Evolutionary conservation across 2,888 invertebrate genomes (phyloP).

Genomic region (Drosophila monieri): DNA sequence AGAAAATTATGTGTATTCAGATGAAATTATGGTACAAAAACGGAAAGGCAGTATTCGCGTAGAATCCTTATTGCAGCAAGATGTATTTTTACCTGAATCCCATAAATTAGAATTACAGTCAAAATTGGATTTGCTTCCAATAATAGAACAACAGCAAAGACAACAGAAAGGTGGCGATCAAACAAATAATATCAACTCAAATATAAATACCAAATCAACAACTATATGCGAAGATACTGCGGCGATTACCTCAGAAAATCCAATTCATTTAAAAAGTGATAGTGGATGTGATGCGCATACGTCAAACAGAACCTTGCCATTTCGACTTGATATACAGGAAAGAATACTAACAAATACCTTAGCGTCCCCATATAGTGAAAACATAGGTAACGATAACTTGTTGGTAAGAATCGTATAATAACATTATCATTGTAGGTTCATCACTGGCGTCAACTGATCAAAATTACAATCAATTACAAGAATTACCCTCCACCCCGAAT

Average conservation of each 20-base stretch:
- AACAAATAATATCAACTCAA: neutral
- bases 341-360: constrained; percentile 18
- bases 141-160: constrained; percentile 7
- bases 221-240: constrained; percentile 25
- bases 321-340: constrained; percentile 38
- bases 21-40: constrained; percentile 6
- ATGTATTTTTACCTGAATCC: constrained; percentile 53
- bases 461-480: constrained; percentile 28
- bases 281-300: constrained; percentile 30
- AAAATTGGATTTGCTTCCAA: constrained; percentile 29
- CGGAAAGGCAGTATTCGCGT: constrained; percentile 15
- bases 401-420: neutral
- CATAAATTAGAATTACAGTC: constrained; percentile 46
- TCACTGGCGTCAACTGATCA: neutral
- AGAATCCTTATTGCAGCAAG: constrained; percentile 54
- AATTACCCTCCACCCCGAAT: constrained; percentile 39
- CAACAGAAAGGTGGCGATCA: neutral
- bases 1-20: constrained; percentile 74
- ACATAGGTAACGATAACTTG: constrained; percentile 15
- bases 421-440: constrained; percentile 1
- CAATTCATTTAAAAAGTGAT: constrained; percentile 25
- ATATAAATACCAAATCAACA: constrained; percentile 6
- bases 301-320: constrained; percentile 26
- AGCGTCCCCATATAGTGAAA: constrained; percentile 29
- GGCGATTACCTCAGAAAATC: constrained; percentile 25